Percentiles rank a stretch among this genome's conserved stretches.
Evolutionary conservation across 2,888 invertebrate species (phyloP).

Genomic region (Sepiola atlantica): DNA sequence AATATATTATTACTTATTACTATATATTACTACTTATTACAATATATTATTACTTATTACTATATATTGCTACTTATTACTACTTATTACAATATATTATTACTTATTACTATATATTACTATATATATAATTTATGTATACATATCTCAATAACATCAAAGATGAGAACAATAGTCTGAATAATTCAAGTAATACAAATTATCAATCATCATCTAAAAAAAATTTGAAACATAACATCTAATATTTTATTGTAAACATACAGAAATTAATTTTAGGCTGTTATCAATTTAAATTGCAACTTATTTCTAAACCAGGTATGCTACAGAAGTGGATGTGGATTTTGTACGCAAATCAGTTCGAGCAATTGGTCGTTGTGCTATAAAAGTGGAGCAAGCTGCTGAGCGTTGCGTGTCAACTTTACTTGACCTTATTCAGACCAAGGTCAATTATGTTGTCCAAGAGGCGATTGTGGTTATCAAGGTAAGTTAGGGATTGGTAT

Average conservation of each 20-base stretch:
- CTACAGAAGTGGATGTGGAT: conserved; percentile 99
- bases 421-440: conserved; percentile 97
- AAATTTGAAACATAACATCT: too few species aligned
- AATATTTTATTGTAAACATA: background rate
- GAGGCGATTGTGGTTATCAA: conserved; percentile 99
- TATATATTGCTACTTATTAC: too few species aligned
- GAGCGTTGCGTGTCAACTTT: conserved; percentile 98
- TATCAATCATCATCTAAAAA: too few species aligned
- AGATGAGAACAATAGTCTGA: too few species aligned
- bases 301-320: conserved; percentile 79
- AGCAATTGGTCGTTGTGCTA: conserved; percentile 98
- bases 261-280: background rate
- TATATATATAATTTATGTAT: too few species aligned
- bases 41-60: too few species aligned
- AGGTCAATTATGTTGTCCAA: conserved; percentile 99
- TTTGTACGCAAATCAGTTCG: conserved; percentile 99
- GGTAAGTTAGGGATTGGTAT: conserved; percentile 59
- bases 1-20: too few species aligned
- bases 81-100: too few species aligned
- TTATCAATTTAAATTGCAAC: conserved; percentile 48
- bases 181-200: too few species aligned
- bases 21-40: too few species aligned
- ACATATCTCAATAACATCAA: too few species aligned
- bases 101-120: too few species aligned
- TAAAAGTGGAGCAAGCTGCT: conserved; percentile 97